Evolutionary conservation across 2,113 vertebrate species (phyloP).

Genomic region (Neotragus moschatus): DNA sequence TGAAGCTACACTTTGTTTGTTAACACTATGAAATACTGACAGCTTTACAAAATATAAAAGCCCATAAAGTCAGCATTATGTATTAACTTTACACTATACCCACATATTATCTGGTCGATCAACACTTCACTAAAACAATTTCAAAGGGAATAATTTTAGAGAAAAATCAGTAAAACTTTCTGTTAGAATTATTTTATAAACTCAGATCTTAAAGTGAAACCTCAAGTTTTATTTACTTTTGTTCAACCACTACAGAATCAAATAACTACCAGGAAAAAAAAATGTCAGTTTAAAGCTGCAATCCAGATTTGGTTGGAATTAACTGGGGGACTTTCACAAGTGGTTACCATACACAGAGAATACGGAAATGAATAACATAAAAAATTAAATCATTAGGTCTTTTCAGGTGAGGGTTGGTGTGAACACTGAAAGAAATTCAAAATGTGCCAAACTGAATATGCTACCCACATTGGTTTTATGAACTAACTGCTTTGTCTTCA

Average conservation of each 20-base stretch:
- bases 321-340: background rate
- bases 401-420: background rate
- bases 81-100: background rate
- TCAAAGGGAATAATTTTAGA: slow-evolving; percentile 9
- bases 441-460: background rate
- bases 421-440: background rate
- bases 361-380: background rate
- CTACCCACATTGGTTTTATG: background rate
- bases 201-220: background rate
- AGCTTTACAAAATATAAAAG: background rate
- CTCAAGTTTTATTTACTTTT: background rate
- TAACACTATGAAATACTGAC: background rate
- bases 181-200: background rate
- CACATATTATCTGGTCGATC: background rate
- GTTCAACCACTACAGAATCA: background rate
- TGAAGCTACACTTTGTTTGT: background rate
- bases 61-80: background rate
- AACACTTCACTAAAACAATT: background rate
- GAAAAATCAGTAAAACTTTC: background rate
- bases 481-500: background rate
- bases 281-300: background rate
- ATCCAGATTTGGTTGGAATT: background rate
- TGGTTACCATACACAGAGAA: background rate
- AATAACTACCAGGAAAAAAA: background rate
- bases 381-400: background rate